Percentiles rank a stretch among this genome's conserved stretches.
Evolutionary conservation across 2,888 invertebrate genomes (phyloP).

Genomic region (Chloroclysta siterata): DNA sequence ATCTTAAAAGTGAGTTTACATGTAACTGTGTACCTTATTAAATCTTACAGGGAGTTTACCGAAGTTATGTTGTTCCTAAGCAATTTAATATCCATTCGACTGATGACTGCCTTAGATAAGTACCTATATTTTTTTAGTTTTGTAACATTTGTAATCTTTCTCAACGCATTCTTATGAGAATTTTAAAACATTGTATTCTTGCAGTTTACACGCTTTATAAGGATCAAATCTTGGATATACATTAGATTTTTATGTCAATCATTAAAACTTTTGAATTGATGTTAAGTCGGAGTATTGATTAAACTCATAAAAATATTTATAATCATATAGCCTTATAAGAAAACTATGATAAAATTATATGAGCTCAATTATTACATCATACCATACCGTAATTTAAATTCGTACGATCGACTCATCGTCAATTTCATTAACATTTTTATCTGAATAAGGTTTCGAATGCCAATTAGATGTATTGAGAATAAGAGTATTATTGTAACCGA

Average conservation of each 20-base stretch:
- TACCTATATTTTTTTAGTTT: constrained; percentile 1
- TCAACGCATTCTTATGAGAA: background rate
- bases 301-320: background rate
- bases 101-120: constrained; percentile 41
- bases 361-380: background rate
- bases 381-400: background rate
- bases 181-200: background rate
- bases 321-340: background rate
- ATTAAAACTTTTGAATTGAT: no score
- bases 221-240: background rate
- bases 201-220: background rate
- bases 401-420: constrained; percentile 4
- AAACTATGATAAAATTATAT: background rate
- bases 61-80: constrained; percentile 34
- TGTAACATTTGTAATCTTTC: background rate
- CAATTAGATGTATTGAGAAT: constrained; percentile 46
- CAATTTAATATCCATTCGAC: constrained; percentile 55
- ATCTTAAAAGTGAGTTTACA: background rate
- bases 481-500: constrained; percentile 61
- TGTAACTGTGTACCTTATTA: constrained; percentile 20
- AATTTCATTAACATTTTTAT: constrained; percentile 16
- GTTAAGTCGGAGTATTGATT: background rate
- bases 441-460: constrained; percentile 28
- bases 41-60: constrained; percentile 41
- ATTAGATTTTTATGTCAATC: background rate